Evolutionary conservation across 1,140 invertebrate species (phyloP), one percentile per base, ranked within the genome.

Genomic region (Bilobella aurantiaca): DNA sequence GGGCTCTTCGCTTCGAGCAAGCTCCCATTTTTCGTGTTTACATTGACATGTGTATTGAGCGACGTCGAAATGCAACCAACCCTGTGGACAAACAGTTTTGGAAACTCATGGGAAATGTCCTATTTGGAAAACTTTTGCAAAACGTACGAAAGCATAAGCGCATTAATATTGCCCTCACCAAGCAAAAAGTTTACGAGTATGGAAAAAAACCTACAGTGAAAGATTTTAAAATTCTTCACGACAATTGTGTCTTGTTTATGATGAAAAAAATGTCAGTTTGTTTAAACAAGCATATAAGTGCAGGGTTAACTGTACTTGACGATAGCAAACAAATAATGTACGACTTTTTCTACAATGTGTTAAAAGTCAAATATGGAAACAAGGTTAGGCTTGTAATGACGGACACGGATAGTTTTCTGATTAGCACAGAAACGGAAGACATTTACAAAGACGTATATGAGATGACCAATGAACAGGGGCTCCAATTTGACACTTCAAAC

Each of bases 401-500:
- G 16, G 79, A 81, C 70, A 81, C 79, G 3, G 79, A 81, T 65
- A 74, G 68, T 60, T 74, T 79, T 8, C 72, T 75, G 1, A 78
- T 78, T 66, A 61, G 76, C 37, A 74, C 80, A 21, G 59, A 71
- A 59, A 78, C 75, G 8, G 66, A 75, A 3, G 75, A 81, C 69
- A 70, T 79, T 59, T 79, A 79, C 72, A 42, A 74, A 61, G 76
- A 78, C 64, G 76, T 80, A 67, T 69, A 65, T 28, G 23, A 66
- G 57, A 60, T 28, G 23, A 12, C 5, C 31, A 25, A 42, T 65
- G 5, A n/a, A 61, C 12, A 16, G 8, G 28, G 31, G 3, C 12
- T 3, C 8, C 3, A 25, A 25, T 34, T 34, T 23, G 30, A 61
- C 34, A 37, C 59, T 37, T 42, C 59, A 3, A 61, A 61, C 28